Evolutionary conservation across 2,113 vertebrate species (phyloP), one percentile per base, ranked within the genome.

Genomic region (Ascaphus truei): DNA sequence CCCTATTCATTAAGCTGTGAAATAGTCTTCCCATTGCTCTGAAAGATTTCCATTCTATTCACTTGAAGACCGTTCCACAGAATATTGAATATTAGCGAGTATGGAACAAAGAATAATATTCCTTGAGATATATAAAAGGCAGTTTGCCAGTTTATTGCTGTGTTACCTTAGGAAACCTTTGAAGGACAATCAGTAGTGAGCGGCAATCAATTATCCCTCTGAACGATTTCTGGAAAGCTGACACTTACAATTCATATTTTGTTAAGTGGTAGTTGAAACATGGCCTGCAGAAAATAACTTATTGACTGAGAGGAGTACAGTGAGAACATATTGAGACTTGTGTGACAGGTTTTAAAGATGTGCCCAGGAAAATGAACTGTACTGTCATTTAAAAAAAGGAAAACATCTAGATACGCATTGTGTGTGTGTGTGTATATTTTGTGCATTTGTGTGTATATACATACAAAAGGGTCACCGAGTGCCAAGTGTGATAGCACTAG

Each of bases 221-320:
- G 67, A 78, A 73, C 56, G 15, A 62, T 69, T 72, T 75, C 56
- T 25, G 57, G 68, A 73, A 30, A 59, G 23, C 77, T 64, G 39
- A 2, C 56, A 34, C 55, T 18, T 7, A 12, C 59, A 61, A 58
- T 8, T 52, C 33, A 41, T 68, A 3, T 34, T 63, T 61, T 74
- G 15, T 61, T 48, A 64, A 58, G 22, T 68, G 52, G 34, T 10
- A n/a, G 53, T 6, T 69, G 48, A 76, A 73, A 61, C n/a, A 25
- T 13, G 45, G 68, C 45, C 22, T 26, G 15, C 11, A 72, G 16
- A 69, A 77, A 75, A 58, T 73, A 16, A 26, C 7, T 66, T 83
- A 47, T 27, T 76, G 51, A 48, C 55, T 73, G 27, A 33, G 60
- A 51, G 62, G 30, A 2, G 22, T 13, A 27, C 37, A 23, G 37